These are phyloP conservation scores for Nasonia vitripennis DNA, from an alignment of 1,140 invertebrate species.

Conservation along the genomic window DNA sequence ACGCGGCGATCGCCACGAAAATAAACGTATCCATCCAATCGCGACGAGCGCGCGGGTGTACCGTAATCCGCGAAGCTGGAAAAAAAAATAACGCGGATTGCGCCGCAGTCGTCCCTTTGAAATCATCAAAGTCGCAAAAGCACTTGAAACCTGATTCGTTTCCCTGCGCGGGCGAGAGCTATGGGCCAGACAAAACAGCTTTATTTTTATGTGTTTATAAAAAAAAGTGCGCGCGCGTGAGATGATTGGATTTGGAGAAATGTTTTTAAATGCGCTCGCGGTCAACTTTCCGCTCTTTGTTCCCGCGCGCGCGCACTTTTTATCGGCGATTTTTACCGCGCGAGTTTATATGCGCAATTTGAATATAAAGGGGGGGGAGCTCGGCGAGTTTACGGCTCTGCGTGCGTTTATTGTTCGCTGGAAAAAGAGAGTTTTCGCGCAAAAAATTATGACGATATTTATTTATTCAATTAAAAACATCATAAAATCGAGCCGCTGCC, in stretches of 20 bases:
- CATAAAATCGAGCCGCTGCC: not conserved
- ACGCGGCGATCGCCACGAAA: not conserved
- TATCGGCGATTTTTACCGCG: not conserved
- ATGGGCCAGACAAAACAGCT: slow-evolving; percentile 23
- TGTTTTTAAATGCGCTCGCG: too few relatives aligned
- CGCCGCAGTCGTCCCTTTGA: not conserved
- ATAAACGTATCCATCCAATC: slow-evolving; percentile 42
- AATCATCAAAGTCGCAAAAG: slow-evolving; percentile 45
- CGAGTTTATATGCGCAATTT: not conserved
- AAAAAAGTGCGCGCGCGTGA: not conserved
- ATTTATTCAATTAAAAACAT: slow-evolving; percentile 1
- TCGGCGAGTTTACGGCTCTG: not conserved
- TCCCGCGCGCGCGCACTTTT: not conserved
- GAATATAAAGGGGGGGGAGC: not conserved
- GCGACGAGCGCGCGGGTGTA: not conserved
- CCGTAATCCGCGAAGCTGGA: not conserved
- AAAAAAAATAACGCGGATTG: slow-evolving; percentile 19
- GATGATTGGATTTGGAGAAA: not conserved
- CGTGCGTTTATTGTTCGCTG: not conserved
- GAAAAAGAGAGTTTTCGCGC: not conserved
- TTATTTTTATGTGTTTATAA: slow-evolving; percentile 32
- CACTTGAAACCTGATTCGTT: slow-evolving; percentile 48
- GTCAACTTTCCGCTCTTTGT: not conserved
- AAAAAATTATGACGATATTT: not conserved
- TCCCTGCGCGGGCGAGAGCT: not conserved